These are phyloP conservation scores for Zosterops lateralis DNA, from an alignment of 2,113 vertebrate species.

Conservation along the genomic window DNA sequence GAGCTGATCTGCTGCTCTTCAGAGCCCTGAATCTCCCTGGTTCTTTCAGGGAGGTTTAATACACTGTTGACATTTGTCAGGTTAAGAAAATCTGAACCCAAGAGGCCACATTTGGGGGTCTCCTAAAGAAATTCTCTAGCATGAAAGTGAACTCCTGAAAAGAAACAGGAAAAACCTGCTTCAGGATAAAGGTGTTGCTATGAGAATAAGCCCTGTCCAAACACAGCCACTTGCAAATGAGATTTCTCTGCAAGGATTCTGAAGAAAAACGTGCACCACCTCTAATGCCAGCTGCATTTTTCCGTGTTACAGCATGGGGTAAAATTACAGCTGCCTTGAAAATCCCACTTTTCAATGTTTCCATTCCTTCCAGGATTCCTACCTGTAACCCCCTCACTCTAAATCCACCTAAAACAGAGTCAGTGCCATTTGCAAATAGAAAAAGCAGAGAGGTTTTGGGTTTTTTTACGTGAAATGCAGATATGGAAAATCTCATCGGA, in stretches of 20 bases:
- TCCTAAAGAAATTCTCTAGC: background rate
- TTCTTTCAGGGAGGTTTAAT: background rate
- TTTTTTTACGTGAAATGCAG: background rate
- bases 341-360: background rate
- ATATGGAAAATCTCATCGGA: background rate
- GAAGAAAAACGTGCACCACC: background rate
- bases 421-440: background rate
- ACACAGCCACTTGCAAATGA: conserved; percentile 20
- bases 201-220: conserved; percentile 38
- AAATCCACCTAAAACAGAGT: background rate
- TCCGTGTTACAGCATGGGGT: background rate
- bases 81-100: background rate
- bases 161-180: conserved; percentile 66
- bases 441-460: background rate
- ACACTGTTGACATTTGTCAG: background rate
- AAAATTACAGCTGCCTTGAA: background rate
- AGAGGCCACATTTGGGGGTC: background rate
- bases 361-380: background rate
- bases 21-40: background rate
- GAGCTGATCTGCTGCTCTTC: background rate
- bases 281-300: background rate
- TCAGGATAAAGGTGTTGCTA: conserved; percentile 30
- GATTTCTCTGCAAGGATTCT: background rate
- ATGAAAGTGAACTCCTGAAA: background rate
- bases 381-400: background rate